phyloP scores from a whole-genome alignment of 2,797 vertebrate genomes.

The Falco columbarius region DNA sequence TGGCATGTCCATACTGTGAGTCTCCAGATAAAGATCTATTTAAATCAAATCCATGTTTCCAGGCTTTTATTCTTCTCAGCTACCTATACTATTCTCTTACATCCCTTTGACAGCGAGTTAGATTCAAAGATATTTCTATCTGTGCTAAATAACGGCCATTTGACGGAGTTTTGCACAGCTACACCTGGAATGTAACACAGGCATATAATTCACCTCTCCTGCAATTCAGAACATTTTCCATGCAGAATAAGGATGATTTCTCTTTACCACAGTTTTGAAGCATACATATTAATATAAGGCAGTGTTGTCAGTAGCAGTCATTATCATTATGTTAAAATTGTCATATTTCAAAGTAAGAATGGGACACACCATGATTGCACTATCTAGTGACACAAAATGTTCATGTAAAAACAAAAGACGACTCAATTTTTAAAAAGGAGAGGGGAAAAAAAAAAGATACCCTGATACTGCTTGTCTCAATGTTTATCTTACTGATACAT shows the following conservation, averaged over 20 bases:
- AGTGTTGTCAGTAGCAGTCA: neutral
- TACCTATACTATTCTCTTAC: neutral
- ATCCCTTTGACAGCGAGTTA: neutral
- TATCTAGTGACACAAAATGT: conserved; percentile 1
- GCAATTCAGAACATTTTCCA: neutral
- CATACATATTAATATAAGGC: neutral
- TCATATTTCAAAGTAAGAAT: neutral
- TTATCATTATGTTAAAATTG: neutral
- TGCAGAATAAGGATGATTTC: neutral
- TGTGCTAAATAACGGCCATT: neutral
- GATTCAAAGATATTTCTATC: neutral
- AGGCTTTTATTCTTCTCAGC: neutral
- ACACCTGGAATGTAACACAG: neutral
- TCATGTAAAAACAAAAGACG: neutral
- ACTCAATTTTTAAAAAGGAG: neutral
- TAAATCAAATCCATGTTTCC: neutral
- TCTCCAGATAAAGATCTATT: neutral
- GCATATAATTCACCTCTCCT: neutral
- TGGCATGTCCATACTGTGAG: neutral
- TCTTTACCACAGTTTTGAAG: neutral
- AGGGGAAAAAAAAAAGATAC: neutral
- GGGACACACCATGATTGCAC: neutral
- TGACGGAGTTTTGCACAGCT: neutral
- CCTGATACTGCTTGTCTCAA: neutral
- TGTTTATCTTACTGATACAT: neutral